phyloP scores from a whole-genome alignment of 2,113 vertebrate species.

The Glaucidium brasilianum region DNA sequence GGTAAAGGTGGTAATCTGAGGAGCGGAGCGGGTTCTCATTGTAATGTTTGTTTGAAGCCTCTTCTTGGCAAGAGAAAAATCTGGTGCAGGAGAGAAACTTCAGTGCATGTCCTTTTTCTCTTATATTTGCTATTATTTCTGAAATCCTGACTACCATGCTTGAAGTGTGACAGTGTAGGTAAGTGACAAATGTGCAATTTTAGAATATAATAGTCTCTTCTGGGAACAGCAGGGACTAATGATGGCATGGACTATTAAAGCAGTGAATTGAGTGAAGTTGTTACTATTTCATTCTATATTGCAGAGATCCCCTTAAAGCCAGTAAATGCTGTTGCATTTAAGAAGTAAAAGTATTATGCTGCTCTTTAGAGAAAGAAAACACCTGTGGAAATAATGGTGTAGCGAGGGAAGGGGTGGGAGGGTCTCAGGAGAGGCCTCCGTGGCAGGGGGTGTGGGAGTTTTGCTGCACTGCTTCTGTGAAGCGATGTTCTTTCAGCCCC shows the following conservation, averaged over 20 bases:
- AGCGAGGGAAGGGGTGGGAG: not conserved
- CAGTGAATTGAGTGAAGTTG: not conserved
- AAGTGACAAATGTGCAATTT: not conserved
- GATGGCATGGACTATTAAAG: not conserved
- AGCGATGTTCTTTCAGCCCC: not conserved
- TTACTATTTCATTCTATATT: not conserved
- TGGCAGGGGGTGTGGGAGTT: fast-evolving
- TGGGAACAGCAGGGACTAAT: not conserved
- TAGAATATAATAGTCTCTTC: not conserved
- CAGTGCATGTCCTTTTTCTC: fast-evolving
- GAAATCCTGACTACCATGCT: not conserved
- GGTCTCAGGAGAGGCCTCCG: no score
- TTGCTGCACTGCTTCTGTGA: fast-evolving
- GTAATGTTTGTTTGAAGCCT: not conserved
- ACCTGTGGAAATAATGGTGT: not conserved
- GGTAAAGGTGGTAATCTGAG: not conserved
- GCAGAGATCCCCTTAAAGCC: not conserved
- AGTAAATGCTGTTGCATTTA: not conserved
- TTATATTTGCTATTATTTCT: not conserved
- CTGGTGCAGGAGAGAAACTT: no score
- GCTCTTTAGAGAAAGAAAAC: not conserved
- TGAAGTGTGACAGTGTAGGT: not conserved
- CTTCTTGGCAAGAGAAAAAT: not conserved
- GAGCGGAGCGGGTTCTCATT: not conserved
- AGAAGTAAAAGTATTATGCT: not conserved